Conservation (phyloP, 1,140 invertebrate species). For the Cydia pomonella region DNA sequence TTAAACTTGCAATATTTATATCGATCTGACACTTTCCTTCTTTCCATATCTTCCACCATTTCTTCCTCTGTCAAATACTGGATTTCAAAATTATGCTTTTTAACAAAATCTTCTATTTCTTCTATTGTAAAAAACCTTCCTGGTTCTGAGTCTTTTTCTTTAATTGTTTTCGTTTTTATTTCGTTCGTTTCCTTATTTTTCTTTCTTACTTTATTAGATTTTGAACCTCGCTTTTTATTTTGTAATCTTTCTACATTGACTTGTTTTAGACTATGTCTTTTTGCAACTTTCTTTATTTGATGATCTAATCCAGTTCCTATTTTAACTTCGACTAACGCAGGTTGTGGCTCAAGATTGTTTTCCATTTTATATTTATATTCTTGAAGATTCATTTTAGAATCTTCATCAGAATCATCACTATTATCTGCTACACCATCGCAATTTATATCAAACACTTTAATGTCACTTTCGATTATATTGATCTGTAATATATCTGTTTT, state of each 20-base stretch:
- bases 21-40: neutral
- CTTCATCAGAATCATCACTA: slow-evolving; percentile 10
- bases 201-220: neutral
- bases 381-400: neutral
- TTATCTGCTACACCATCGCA: neutral
- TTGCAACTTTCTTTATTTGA: neutral
- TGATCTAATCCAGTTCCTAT: neutral
- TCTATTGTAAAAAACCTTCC: neutral
- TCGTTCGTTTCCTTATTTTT: neutral
- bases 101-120: neutral
- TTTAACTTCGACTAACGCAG: neutral
- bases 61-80: slow-evolving; percentile 15
- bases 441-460: neutral
- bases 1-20: slow-evolving; percentile 20
- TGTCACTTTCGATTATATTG: neutral
- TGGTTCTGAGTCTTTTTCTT: neutral
- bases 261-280: neutral
- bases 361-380: neutral
- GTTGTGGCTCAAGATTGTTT: neutral
- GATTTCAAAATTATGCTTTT: slow-evolving; percentile 11
- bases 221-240: neutral
- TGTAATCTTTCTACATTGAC: neutral
- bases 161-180: neutral
- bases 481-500: slow-evolving; percentile 6
- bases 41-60: slow-evolving; percentile 17